These are phyloP conservation scores for Schlechtendalia chinensis DNA, from an alignment of 1,140 invertebrate species.

Conservation along the genomic window DNA sequence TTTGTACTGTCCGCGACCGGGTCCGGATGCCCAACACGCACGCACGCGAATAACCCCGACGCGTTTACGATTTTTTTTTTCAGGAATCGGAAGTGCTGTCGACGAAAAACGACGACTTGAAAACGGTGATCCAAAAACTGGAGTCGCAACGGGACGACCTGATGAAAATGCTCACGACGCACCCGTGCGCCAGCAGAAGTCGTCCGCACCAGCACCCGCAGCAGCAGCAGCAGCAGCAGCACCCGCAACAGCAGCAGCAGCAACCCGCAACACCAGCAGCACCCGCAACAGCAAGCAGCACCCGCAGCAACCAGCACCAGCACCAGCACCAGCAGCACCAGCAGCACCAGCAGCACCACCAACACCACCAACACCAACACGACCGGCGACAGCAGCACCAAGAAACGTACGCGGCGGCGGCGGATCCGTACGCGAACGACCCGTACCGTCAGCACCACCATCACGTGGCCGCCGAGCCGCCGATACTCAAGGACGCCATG, in stretches of 20 bases:
- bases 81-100: constrained; percentile 82
- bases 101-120: constrained; percentile 81
- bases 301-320: background rate
- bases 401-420: background rate
- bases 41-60: too few species aligned
- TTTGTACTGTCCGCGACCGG: too few species aligned
- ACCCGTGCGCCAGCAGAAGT: constrained; percentile 68
- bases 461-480: constrained; percentile 6
- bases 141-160: constrained; percentile 71
- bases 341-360: constrained; percentile 22
- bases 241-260: background rate
- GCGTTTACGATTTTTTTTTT: constrained; percentile 6
- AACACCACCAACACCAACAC: too few species aligned
- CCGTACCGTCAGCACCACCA: constrained; percentile 3
- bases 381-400: background rate
- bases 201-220: constrained; percentile 57
- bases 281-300: too few species aligned
- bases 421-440: background rate
- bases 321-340: constrained; percentile 1
- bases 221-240: constrained; percentile 4
- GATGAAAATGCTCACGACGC: constrained; percentile 71
- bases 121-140: constrained; percentile 75
- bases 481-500: constrained; percentile 32
- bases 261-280: constrained; percentile 28
- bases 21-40: too few species aligned